A percentile compares a stretch with the other conserved stretches of the same genome.
Evolutionary conservation across 2,888 invertebrate genomes (phyloP).

Genomic region (Drosophila kokeensis): DNA sequence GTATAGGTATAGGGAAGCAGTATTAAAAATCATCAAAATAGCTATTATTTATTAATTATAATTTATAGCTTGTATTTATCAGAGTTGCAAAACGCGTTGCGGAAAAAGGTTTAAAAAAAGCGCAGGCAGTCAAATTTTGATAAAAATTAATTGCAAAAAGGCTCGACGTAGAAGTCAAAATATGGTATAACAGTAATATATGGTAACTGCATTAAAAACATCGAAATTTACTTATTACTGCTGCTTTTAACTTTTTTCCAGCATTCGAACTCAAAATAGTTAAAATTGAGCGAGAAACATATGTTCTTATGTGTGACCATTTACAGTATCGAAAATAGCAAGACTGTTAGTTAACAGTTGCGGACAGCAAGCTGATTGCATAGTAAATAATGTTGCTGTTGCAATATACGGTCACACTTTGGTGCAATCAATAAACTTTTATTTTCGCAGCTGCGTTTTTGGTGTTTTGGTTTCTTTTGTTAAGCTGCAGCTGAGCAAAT

Average conservation of each 20-base stretch:
- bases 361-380: background rate
- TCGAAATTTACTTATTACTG: background rate
- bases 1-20: no score
- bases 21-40: no score
- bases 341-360: background rate
- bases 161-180: background rate
- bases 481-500: conserved; percentile 32
- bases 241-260: background rate
- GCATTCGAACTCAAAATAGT: background rate
- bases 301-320: conserved; percentile 26
- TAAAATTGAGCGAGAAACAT: background rate
- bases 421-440: conserved; percentile 53
- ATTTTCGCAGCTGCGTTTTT: conserved; percentile 48
- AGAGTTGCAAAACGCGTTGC: background rate
- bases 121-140: background rate
- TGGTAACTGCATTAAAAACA: background rate
- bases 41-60: background rate
- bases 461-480: conserved; percentile 31
- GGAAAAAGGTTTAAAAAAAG: background rate
- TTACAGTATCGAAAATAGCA: background rate
- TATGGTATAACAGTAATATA: background rate
- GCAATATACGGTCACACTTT: conserved; percentile 34
- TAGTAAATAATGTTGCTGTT: background rate
- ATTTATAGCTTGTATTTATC: background rate
- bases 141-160: background rate